phyloP scores from a whole-genome alignment of 2,888 invertebrate genomes.

The Clivina fossor region DNA sequence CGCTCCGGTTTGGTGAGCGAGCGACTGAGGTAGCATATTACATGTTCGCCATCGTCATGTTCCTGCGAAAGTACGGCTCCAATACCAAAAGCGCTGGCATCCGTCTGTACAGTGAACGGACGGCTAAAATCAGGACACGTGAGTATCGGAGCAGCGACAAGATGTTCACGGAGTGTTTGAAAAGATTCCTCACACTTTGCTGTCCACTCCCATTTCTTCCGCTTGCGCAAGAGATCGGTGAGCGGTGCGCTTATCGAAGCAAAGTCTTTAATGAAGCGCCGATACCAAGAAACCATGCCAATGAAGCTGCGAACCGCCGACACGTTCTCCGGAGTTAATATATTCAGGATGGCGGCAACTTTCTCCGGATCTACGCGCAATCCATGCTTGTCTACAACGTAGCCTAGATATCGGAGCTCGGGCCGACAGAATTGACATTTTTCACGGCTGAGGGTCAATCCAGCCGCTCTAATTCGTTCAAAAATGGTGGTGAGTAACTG shows the following conservation, averaged over 20 bases:
- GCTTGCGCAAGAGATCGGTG: neutral
- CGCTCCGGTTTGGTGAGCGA: conserved; percentile 24
- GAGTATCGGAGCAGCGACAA: conserved; percentile 17
- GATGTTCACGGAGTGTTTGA: neutral
- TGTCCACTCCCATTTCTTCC: conserved; percentile 6
- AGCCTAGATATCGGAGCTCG: conserved; percentile 37
- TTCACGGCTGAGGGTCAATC: conserved; percentile 20
- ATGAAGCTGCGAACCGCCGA: conserved; percentile 24
- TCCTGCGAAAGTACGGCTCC: conserved; percentile 24
- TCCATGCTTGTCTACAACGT: conserved; percentile 22
- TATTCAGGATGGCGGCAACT: conserved; percentile 16
- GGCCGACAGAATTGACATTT: conserved; percentile 38
- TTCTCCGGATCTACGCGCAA: conserved; percentile 17
- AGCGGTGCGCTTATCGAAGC: neutral
- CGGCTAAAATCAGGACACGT: conserved; percentile 23
- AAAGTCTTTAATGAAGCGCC: conserved; percentile 21
- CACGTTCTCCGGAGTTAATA: conserved; percentile 29
- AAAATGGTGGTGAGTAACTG: conserved; percentile 30
- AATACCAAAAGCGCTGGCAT: conserved; percentile 13
- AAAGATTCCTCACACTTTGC: conserved; percentile 8
- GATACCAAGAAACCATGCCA: conserved; percentile 11
- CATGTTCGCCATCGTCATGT: conserved; percentile 15
- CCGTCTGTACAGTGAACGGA: conserved; percentile 28
- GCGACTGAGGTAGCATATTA: conserved; percentile 37
- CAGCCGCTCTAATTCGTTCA: neutral